Base-by-base conservation (phyloP, 2,797 vertebrate genomes). In the Chiropotes sagulatus region DNA sequence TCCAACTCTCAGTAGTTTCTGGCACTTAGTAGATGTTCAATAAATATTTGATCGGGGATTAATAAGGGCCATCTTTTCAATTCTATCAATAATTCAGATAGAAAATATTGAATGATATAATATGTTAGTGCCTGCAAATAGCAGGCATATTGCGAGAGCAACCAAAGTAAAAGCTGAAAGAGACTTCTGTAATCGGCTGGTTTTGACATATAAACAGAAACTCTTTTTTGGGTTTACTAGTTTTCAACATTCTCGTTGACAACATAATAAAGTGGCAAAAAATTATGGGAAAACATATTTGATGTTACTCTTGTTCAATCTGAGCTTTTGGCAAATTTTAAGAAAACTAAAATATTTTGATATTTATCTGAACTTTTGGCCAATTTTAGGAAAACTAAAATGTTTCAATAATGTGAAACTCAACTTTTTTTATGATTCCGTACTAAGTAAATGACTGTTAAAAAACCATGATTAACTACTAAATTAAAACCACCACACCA, bases 401-500 rank as follows among this genome's bases (percentile, higher is more conserved):
- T 67, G 7, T 67, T n/a, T 67, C 7, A 67, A 7, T 50, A 70
- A 61, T 41, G 41, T 8, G 79, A 81, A 87, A 83, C 50, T 94
- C 57, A 86, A 19, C 48, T 82, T 92, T 41, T 36, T 76, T 41
- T 57, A 5, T 83, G 13, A 96, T 26, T 96, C 48, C 79, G 14
- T 39, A 52, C 36, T 93, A 83, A 44, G 78, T 79, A 44, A 64
- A 28, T 76, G 44, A 54, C 28, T 75, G 9, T 76, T 86, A 88
- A 54, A 28, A 96, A 98, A 86, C 72, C 4, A 58, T 36, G 3
- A 87, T 28, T 91, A 91, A 79, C 13, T 70, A 46, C 26, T 89
- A 48, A 92, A 58, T 88, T 80, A 39, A 96, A 97, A 85, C 46
- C 39, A 92, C 6, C 64, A 79, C n/a, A 70, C 1, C 44, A 93